Evolutionary conservation across 2,797 vertebrate genomes (phyloP).

Genomic region (Arrhamphus sclerolepis): DNA sequence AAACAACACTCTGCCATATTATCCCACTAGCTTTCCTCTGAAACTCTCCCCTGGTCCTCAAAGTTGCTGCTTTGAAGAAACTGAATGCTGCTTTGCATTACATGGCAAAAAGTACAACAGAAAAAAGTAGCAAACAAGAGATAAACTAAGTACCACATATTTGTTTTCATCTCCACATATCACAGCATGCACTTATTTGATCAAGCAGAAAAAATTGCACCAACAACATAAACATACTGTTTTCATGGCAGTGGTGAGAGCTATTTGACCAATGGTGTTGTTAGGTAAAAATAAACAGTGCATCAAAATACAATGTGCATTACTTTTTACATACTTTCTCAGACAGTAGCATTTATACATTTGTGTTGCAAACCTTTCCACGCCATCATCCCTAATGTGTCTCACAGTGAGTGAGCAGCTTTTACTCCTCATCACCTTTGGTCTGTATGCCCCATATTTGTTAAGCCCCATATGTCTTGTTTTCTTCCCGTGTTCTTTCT

Average conservation of each 20-base stretch:
- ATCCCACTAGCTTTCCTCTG: slow-evolving; percentile 28
- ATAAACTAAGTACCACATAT: slow-evolving; percentile 72
- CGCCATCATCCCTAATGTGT: slow-evolving; percentile 34
- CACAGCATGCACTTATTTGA: slow-evolving; percentile 78
- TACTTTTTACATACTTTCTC: slow-evolving; percentile 69
- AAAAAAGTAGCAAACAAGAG: slow-evolving; percentile 69
- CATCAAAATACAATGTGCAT: slow-evolving; percentile 82
- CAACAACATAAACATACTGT: slow-evolving; percentile 71
- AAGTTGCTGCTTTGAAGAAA: slow-evolving; percentile 44
- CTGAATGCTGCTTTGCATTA: slow-evolving; percentile 59
- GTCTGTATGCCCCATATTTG: slow-evolving; percentile 36
- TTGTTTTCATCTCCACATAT: slow-evolving; percentile 76
- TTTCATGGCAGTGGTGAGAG: slow-evolving; percentile 83
- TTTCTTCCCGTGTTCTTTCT: slow-evolving; percentile 36
- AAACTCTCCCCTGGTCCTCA: slow-evolving; percentile 17
- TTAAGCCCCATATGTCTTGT: slow-evolving; percentile 47
- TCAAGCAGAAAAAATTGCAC: slow-evolving; percentile 78
- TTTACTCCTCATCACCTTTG: slow-evolving; percentile 22
- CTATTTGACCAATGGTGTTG: slow-evolving; percentile 71
- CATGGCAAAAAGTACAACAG: slow-evolving; percentile 63
- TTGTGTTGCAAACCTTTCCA: slow-evolving; percentile 28
- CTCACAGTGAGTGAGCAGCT: slow-evolving; percentile 30
- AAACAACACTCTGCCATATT: slow-evolving; percentile 46
- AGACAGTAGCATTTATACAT: slow-evolving; percentile 52
- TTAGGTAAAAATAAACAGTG: slow-evolving; percentile 74